Evolutionary conservation across 2,888 invertebrate species (phyloP).

Genomic region (Willowsia nigromaculata): DNA sequence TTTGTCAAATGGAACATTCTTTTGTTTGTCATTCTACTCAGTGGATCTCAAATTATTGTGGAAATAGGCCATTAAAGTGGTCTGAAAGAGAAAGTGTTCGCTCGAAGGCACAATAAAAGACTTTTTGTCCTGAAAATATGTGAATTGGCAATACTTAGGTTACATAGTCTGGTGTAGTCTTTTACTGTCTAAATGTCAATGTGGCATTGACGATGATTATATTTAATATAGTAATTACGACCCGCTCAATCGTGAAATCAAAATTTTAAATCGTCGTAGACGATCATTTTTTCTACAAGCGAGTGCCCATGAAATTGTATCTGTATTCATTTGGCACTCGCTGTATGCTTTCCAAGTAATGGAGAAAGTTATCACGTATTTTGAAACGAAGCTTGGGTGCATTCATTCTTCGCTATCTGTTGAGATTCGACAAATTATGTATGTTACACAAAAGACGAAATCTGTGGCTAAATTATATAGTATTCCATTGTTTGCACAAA

Average conservation of each 20-base stretch:
- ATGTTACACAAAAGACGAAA: too few relatives aligned
- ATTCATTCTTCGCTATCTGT: too few relatives aligned
- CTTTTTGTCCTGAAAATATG: background rate
- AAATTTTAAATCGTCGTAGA: background rate
- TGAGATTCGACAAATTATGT: too few relatives aligned
- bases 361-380: too few relatives aligned
- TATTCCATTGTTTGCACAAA: too few relatives aligned
- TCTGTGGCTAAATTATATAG: too few relatives aligned
- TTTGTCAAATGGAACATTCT: constrained; percentile 35
- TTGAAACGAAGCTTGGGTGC: too few relatives aligned
- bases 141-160: constrained; percentile 54
- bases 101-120: background rate
- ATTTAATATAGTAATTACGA: constrained; percentile 25
- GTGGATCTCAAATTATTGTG: background rate
- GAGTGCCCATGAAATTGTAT: background rate
- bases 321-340: background rate
- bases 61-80: constrained; percentile 30
- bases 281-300: background rate
- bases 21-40: constrained; percentile 31
- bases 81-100: background rate
- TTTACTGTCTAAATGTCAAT: constrained; percentile 2
- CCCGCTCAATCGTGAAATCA: background rate
- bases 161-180: background rate
- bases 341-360: too few relatives aligned
- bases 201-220: background rate